phyloP scores from a whole-genome alignment of 2,113 vertebrate genomes.

The Zonotrichia leucophrys region DNA sequence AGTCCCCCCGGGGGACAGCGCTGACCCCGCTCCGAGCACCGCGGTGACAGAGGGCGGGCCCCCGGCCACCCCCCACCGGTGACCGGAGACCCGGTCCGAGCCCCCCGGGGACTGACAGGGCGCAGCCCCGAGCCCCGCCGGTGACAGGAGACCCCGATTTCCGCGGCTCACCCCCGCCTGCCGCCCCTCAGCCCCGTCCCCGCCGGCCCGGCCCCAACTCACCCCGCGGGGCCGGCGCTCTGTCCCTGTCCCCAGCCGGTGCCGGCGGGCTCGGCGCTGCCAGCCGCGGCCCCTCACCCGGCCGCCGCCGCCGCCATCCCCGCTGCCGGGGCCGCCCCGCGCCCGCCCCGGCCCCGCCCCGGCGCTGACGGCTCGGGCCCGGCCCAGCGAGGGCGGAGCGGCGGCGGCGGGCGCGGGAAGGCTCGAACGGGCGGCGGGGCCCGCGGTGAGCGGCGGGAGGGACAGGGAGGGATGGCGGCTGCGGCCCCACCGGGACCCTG shows the following conservation, averaged over 20 bases:
- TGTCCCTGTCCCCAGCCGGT: no score
- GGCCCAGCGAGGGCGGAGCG: no score
- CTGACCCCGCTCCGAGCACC: neutral
- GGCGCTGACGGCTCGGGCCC: no score
- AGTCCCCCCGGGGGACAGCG: neutral
- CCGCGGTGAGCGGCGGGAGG: neutral
- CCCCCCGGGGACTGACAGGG: neutral
- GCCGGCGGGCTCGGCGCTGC: no score
- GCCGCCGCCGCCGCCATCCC: no score
- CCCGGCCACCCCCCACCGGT: neutral
- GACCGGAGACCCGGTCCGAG: neutral
- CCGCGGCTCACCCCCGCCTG: neutral
- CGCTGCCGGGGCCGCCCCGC: no score
- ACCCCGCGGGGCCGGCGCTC: neutral
- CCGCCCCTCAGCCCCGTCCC: neutral
- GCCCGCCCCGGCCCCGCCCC: no score
- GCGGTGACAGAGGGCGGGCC: neutral
- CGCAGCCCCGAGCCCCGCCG: neutral
- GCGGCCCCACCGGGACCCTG: neutral
- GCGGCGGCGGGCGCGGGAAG: no score
- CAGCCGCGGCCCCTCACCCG: no score
- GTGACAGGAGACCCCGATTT: neutral
- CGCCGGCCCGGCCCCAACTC: neutral
- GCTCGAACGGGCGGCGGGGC: neutral
- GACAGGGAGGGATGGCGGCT: no score